These are phyloP conservation scores for Lerema accius DNA, from an alignment of 1,140 invertebrate species.

Conservation along the genomic window DNA sequence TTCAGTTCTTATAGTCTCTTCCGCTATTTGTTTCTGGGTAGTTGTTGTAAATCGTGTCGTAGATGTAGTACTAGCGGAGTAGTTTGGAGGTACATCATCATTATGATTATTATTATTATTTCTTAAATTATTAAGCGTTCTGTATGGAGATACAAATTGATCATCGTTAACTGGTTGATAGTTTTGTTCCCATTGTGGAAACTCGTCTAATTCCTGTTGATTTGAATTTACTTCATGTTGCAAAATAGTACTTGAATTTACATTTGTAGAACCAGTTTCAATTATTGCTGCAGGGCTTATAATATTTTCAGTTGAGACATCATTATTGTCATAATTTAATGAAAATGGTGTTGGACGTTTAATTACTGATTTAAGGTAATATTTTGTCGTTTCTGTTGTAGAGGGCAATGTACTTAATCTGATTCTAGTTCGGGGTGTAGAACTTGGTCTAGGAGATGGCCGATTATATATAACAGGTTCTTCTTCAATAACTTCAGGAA, in stretches of 20 bases:
- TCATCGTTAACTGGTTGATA: slow-evolving; percentile 39
- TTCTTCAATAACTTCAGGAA: slow-evolving; percentile 41
- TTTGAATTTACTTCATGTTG: neutral
- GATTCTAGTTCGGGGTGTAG: slow-evolving; percentile 39
- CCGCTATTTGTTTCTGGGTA: slow-evolving; percentile 38
- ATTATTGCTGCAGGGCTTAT: slow-evolving; percentile 38
- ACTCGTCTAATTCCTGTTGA: slow-evolving; percentile 24
- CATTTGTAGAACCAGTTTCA: slow-evolving; percentile 42
- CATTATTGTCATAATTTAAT: slow-evolving; percentile 40
- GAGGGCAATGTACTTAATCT: slow-evolving; percentile 42
- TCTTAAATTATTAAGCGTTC: slow-evolving; percentile 67
- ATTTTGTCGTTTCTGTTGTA: slow-evolving; percentile 59
- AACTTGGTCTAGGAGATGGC: slow-evolving; percentile 19
- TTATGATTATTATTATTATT: slow-evolving; percentile 40
- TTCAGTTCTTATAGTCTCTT: slow-evolving; percentile 37
- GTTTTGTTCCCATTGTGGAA: slow-evolving; percentile 30
- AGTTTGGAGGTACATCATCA: slow-evolving; percentile 36
- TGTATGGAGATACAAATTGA: slow-evolving; percentile 66
- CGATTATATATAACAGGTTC: slow-evolving; percentile 38
- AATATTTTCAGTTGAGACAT: slow-evolving; percentile 35
- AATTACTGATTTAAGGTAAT: slow-evolving; percentile 68
- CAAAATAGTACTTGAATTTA: slow-evolving; percentile 11
- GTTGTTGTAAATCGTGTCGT: slow-evolving; percentile 44
- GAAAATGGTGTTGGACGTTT: slow-evolving; percentile 60
- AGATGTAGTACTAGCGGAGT: slow-evolving; percentile 47